A percentile compares a stretch with the other conserved stretches of the same genome.
Conservation (phyloP, 92 coral and sea anemone species). For the Porites divaricata region DNA sequence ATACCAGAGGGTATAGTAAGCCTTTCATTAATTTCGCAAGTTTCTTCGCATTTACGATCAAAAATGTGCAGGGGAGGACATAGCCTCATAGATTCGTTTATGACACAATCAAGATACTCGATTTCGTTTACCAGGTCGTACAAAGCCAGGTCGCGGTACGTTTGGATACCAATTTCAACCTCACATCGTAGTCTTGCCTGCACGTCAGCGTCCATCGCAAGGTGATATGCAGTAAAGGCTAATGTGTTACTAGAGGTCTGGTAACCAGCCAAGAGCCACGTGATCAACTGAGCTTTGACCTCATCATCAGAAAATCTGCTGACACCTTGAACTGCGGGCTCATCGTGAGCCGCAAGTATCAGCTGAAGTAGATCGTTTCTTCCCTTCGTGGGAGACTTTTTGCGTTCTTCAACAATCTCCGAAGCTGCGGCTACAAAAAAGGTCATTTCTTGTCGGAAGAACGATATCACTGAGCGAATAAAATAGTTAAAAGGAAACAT, state of each 20-base stretch:
- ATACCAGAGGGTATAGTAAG: constrained; percentile 68
- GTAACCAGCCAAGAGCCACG: constrained; percentile 56
- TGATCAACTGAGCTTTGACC: constrained; percentile 48
- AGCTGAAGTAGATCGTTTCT: constrained; percentile 29
- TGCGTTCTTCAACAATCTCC: constrained; percentile 22
- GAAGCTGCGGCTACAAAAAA: constrained; percentile 23
- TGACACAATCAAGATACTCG: constrained; percentile 80
- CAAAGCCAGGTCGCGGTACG: constrained; percentile 57
- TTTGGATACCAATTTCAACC: constrained; percentile 46
- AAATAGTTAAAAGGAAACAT: constrained; percentile 20
- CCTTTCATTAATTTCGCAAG: constrained; percentile 49
- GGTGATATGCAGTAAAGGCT: constrained; percentile 57
- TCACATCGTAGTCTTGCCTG: constrained; percentile 57
- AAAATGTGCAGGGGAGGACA: constrained; percentile 55
- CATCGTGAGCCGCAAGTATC: constrained; percentile 32
- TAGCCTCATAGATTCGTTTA: constrained; percentile 68
- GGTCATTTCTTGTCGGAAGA: constrained; percentile 9
- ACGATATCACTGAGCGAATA: constrained; percentile 12
- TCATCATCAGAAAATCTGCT: constrained; percentile 55
- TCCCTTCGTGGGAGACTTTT: constrained; percentile 4
- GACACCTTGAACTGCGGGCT: constrained; percentile 46
- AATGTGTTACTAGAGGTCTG: constrained; percentile 65
- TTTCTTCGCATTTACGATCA: constrained; percentile 54
- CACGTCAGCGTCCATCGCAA: constrained; percentile 71
- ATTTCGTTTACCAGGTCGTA: constrained; percentile 72